These are phyloP conservation scores for Byasa hedistus DNA, from an alignment of 2,888 invertebrate genomes.

Conservation along the genomic window DNA sequence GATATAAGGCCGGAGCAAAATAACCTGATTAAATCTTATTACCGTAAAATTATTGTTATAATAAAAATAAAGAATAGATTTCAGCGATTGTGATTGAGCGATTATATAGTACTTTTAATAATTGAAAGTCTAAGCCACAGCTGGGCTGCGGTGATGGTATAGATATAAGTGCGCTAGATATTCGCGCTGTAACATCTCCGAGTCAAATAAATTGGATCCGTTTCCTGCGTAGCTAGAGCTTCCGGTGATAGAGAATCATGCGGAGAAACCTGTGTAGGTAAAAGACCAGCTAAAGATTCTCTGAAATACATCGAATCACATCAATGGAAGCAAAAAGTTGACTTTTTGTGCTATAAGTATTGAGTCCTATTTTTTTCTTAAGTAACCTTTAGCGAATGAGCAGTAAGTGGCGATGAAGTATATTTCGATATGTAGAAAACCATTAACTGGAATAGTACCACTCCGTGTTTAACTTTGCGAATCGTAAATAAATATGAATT, in stretches of 20 bases:
- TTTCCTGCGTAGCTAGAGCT: too few species aligned
- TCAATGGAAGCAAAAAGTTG: neutral
- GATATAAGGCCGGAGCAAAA: slow-evolving; percentile 44
- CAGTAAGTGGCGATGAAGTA: neutral
- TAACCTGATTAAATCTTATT: neutral
- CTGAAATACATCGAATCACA: neutral
- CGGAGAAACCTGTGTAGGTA: too few species aligned
- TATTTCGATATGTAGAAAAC: slow-evolving; percentile 1
- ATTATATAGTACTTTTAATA: too few species aligned
- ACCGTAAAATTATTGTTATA: neutral
- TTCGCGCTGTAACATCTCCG: too few species aligned
- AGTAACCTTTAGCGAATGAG: neutral
- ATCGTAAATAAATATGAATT: slow-evolving; percentile 66
- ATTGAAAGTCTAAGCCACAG: too few species aligned
- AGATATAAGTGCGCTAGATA: too few species aligned
- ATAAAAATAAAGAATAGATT: neutral
- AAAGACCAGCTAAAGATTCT: too few species aligned
- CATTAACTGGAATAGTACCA: slow-evolving; percentile 32
- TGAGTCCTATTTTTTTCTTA: neutral
- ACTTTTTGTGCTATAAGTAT: neutral
- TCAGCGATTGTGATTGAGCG: too few species aligned
- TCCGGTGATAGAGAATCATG: too few species aligned
- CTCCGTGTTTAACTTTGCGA: slow-evolving; percentile 44
- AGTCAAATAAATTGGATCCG: too few species aligned
- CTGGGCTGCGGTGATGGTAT: too few species aligned